Conservation (phyloP, 2,113 vertebrate species). For the Gobio gobio region DNA sequence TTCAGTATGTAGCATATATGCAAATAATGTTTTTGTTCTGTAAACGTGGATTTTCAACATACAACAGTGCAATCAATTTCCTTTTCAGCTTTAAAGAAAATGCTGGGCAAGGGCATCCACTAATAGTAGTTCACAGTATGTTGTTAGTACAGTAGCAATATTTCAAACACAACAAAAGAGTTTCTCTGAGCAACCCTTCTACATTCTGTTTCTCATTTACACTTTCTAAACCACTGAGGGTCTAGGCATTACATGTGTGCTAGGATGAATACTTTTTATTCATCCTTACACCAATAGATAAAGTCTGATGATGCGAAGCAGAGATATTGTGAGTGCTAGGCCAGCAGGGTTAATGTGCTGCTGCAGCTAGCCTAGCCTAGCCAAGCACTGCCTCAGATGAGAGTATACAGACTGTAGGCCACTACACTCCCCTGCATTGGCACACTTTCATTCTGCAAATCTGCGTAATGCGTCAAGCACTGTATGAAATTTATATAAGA, state of each 20-base stretch:
- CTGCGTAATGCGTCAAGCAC: constrained; percentile 1
- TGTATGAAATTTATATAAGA: not conserved
- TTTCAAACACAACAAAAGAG: not conserved
- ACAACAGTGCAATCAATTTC: not conserved
- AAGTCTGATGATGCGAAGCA: not conserved
- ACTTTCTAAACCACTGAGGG: not conserved
- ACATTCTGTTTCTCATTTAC: not conserved
- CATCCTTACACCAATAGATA: not conserved
- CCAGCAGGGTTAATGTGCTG: not conserved
- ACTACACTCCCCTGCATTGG: not conserved
- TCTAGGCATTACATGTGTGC: not conserved
- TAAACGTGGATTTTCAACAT: not conserved
- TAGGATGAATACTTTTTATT: not conserved
- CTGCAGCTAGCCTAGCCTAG: constrained; percentile 30
- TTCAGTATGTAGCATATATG: not conserved
- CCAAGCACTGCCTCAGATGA: not conserved
- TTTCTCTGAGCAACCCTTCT: not conserved
- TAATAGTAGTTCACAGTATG: not conserved
- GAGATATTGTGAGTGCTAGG: not conserved
- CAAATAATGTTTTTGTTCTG: not conserved
- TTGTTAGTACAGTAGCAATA: not conserved
- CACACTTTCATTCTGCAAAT: constrained; percentile 11
- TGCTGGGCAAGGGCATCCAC: not conserved
- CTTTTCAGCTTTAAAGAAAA: not conserved
- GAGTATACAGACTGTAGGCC: not conserved